These are phyloP conservation scores for Pyxicephalus adspersus DNA, from an alignment of 2,113 vertebrate genomes.

Conservation along the genomic window DNA sequence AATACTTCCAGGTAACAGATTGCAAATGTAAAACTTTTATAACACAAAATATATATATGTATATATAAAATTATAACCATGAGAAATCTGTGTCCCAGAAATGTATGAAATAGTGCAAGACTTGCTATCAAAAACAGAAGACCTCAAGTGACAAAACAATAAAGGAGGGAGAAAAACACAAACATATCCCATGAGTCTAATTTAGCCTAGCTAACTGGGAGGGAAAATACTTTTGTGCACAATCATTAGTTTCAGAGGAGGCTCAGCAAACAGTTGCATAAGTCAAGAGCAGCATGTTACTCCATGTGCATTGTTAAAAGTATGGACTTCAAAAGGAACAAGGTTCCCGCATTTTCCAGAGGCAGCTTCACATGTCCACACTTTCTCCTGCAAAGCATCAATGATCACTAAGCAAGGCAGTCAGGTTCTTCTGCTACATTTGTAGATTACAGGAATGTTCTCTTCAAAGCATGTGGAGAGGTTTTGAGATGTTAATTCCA, in stretches of 20 bases:
- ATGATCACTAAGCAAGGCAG: conserved; percentile 41
- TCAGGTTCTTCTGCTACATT: conserved; percentile 55
- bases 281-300: conserved; percentile 60
- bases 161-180: conserved; percentile 35
- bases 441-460: conserved; percentile 45
- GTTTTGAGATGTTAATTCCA: conserved; percentile 60
- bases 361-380: conserved; percentile 67
- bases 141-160: conserved; percentile 66
- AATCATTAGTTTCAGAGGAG: conserved; percentile 58
- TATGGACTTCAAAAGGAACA: conserved; percentile 47
- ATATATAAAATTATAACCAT: conserved; percentile 61
- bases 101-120: conserved; percentile 86
- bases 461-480: conserved; percentile 60
- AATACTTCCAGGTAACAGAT: conserved; percentile 69
- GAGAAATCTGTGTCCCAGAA: conserved; percentile 75
- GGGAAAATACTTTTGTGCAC: conserved; percentile 59
- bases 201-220: conserved; percentile 59
- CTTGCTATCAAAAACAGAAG: conserved; percentile 84
- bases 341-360: conserved; percentile 63
- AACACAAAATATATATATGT: conserved; percentile 59
- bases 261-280: conserved; percentile 58
- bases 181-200: conserved; percentile 61
- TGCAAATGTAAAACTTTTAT: conserved; percentile 67
- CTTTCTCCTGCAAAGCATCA: conserved; percentile 51
- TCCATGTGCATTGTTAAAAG: conserved; percentile 61